phyloP scores from a whole-genome alignment of 2,113 vertebrate genomes.

The Platysternon megacephalum region DNA sequence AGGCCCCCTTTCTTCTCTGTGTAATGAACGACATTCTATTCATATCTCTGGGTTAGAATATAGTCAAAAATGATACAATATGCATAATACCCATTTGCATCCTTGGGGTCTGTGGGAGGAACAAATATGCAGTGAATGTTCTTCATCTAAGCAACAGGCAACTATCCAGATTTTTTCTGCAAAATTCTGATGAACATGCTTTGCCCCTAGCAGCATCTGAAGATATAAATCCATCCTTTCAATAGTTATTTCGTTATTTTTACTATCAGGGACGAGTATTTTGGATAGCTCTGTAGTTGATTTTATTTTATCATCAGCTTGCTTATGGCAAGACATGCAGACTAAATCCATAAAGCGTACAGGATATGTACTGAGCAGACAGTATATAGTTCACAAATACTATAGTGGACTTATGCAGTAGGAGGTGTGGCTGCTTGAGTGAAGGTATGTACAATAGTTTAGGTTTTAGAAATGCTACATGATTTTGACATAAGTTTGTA shows the following conservation, averaged over 20 bases:
- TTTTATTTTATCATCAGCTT: conserved; percentile 38
- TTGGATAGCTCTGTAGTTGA: conserved; percentile 1
- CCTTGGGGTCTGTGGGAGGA: conserved; percentile 68
- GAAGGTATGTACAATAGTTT: conserved; percentile 62
- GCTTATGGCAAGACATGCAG: background rate
- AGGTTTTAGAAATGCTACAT: conserved; percentile 17
- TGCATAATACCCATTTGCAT: conserved; percentile 62
- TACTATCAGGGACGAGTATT: conserved; percentile 32
- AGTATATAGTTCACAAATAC: background rate
- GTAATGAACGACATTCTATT: conserved; percentile 66
- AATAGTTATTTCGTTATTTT: conserved; percentile 62
- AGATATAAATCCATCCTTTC: conserved; percentile 59
- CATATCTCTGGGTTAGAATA: conserved; percentile 61
- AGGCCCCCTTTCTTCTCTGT: conserved; percentile 22
- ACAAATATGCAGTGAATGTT: conserved; percentile 61
- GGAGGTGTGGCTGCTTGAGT: conserved; percentile 39
- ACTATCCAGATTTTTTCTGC: conserved; percentile 54
- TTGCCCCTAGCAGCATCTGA: conserved; percentile 55
- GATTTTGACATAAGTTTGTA: background rate
- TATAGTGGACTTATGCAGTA: conserved; percentile 4
- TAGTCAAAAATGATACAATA: conserved; percentile 52
- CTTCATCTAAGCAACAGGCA: conserved; percentile 47
- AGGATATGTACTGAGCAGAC: conserved; percentile 11
- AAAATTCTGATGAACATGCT: conserved; percentile 36
- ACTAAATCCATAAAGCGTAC: conserved; percentile 24